Percentiles rank a stretch among this genome's conserved stretches.
Conservation (phyloP, 64 coral and sea anemone species). For the Pachyseris speciosa region DNA sequence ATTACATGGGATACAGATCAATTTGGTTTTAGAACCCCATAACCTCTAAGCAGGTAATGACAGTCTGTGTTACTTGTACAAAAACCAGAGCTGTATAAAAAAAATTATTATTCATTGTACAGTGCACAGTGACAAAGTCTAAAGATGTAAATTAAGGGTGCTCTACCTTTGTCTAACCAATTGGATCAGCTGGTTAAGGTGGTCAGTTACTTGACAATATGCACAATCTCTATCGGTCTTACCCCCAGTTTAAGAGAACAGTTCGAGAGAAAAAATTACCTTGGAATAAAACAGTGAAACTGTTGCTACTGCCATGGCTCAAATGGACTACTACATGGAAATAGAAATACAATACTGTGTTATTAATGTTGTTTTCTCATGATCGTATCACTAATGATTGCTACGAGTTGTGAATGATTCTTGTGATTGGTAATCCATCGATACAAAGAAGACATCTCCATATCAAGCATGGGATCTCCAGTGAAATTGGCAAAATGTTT, state of each 20-base stretch:
- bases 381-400: not conserved
- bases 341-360: not conserved
- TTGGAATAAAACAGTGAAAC: not conserved
- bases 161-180: not conserved
- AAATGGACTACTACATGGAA: not conserved
- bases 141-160: not conserved
- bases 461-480: conserved; percentile 18
- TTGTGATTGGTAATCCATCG: conserved; percentile 35
- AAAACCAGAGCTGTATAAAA: no score
- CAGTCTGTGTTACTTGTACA: no score
- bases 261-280: not conserved
- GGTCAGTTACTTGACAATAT: not conserved
- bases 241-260: not conserved
- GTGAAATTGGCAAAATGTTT: conserved; percentile 5
- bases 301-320: not conserved
- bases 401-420: not conserved
- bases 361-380: not conserved
- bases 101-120: no score
- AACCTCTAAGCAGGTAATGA: no score
- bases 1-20: not conserved
- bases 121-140: no score
- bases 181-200: not conserved
- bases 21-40: not conserved
- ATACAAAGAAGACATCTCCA: conserved; percentile 30
- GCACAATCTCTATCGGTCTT: not conserved